Evolutionary conservation across 2,113 vertebrate species (phyloP).

Genomic region (Callipepla californica): DNA sequence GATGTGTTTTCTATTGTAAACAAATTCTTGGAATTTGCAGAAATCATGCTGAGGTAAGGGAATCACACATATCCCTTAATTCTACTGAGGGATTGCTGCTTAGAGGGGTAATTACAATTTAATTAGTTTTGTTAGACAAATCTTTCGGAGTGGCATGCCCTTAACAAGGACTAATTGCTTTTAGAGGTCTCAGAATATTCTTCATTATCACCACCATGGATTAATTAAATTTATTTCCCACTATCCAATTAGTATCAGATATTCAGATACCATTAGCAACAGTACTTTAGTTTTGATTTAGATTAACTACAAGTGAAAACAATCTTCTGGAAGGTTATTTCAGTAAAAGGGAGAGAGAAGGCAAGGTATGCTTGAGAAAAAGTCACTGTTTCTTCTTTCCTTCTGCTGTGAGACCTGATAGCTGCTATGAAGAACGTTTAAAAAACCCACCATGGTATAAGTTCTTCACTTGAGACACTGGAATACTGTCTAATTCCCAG

Average conservation of each 20-base stretch:
- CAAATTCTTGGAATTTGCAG: not conserved
- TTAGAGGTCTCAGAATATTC: slow-evolving; percentile 9
- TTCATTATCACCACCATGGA: not conserved
- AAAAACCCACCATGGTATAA: not conserved
- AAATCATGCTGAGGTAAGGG: not conserved
- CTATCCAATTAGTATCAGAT: not conserved
- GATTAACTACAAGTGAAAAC: not conserved
- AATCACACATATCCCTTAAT: not conserved
- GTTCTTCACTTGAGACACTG: not conserved
- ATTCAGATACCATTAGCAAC: not conserved
- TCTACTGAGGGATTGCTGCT: not conserved
- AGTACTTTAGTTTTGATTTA: not conserved
- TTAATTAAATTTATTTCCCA: not conserved
- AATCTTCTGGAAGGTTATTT: not conserved
- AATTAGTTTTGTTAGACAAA: slow-evolving; percentile 6
- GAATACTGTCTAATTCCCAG: not conserved
- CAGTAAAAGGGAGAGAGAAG: not conserved
- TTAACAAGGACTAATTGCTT: slow-evolving; percentile 25
- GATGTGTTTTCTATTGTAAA: not conserved
- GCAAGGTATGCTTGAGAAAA: not conserved
- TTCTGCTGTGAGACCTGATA: not conserved
- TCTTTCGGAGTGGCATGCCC: not conserved
- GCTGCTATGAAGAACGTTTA: not conserved
- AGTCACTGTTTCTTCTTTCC: not conserved
- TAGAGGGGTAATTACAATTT: not conserved